phyloP scores from a whole-genome alignment of 2,888 invertebrate species.

The Ennomos erosarius region DNA sequence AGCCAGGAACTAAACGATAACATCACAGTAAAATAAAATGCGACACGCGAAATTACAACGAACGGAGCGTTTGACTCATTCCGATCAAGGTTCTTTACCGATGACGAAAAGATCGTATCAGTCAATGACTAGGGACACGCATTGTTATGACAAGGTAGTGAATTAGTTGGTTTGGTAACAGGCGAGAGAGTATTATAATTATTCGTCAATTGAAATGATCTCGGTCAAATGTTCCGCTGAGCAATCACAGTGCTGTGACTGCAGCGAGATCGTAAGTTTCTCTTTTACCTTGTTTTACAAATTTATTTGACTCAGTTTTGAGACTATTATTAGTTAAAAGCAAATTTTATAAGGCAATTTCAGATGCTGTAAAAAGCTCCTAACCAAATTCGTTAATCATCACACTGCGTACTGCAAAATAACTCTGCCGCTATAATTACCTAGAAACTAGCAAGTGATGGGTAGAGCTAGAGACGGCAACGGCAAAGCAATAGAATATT shows the following conservation, averaged over 20 bases:
- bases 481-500: constrained; percentile 31
- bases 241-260: too few species aligned
- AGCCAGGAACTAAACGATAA: constrained; percentile 7
- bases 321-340: too few species aligned
- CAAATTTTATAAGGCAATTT: too few species aligned
- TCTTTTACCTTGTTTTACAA: too few species aligned
- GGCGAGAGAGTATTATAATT: too few species aligned
- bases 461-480: constrained; percentile 1
- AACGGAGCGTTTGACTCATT: constrained; percentile 14
- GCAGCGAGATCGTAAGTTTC: too few species aligned
- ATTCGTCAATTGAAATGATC: not conserved
- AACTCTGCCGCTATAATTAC: constrained; percentile 20
- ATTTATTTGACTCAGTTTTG: too few species aligned
- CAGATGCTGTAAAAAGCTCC: too few species aligned
- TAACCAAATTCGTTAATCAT: too few species aligned
- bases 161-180: not conserved
- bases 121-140: constrained; percentile 14
- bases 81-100: constrained; percentile 19
- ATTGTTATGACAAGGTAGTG: constrained; percentile 8
- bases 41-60: not conserved
- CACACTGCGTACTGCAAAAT: constrained; percentile 15
- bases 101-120: constrained; percentile 22
- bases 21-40: not conserved
- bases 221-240: too few species aligned
- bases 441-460: constrained; percentile 26